Conservation (phyloP, 2,113 vertebrate genomes). For the Reinhardtius hippoglossoides region DNA sequence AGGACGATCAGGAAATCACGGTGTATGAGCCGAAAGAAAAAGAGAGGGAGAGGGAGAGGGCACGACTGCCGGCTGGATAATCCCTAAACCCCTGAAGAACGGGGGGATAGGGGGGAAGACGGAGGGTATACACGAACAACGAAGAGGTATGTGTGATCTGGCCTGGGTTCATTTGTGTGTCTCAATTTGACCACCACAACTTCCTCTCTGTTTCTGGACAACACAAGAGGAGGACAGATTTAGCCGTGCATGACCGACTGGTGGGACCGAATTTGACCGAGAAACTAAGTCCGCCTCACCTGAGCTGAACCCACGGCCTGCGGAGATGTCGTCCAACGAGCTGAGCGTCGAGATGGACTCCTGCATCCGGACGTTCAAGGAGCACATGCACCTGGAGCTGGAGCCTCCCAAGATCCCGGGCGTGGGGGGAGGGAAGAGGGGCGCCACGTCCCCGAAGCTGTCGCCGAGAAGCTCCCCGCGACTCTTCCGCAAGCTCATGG, state of each 20-base stretch:
- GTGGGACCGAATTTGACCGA: slow-evolving; percentile 37
- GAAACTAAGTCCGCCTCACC: slow-evolving; percentile 5
- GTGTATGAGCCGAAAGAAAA: slow-evolving; percentile 52
- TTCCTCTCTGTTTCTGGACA: slow-evolving; percentile 26
- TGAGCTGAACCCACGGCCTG: slow-evolving; percentile 1
- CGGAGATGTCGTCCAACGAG: slow-evolving; percentile 90
- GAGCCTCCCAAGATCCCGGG: slow-evolving; percentile 91
- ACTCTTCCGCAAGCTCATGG: slow-evolving; percentile 98
- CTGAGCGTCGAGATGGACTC: slow-evolving; percentile 88
- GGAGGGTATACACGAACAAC: slow-evolving; percentile 30
- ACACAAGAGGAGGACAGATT: slow-evolving; percentile 15
- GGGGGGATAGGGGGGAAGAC: slow-evolving; percentile 21
- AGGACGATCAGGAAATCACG: slow-evolving; percentile 49
- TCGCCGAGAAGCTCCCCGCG: slow-evolving; percentile 96
- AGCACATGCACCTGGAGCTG: slow-evolving; percentile 98
- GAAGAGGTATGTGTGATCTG: slow-evolving; percentile 50
- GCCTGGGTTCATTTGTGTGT: slow-evolving; percentile 27
- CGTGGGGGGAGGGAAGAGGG: slow-evolving; percentile 85
- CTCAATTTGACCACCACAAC: slow-evolving; percentile 22
- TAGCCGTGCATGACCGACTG: slow-evolving; percentile 37
- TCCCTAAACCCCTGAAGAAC: slow-evolving; percentile 54
- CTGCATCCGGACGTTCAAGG: slow-evolving; percentile 96
- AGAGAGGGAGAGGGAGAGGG: slow-evolving; percentile 39
- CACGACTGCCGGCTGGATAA: slow-evolving; percentile 51
- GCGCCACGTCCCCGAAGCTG: slow-evolving; percentile 93